Percentiles rank a stretch among this genome's conserved stretches.
These are phyloP conservation scores for Hippocampus guttulatus DNA, from an alignment of 2,113 vertebrate genomes.

Conservation along the genomic window DNA sequence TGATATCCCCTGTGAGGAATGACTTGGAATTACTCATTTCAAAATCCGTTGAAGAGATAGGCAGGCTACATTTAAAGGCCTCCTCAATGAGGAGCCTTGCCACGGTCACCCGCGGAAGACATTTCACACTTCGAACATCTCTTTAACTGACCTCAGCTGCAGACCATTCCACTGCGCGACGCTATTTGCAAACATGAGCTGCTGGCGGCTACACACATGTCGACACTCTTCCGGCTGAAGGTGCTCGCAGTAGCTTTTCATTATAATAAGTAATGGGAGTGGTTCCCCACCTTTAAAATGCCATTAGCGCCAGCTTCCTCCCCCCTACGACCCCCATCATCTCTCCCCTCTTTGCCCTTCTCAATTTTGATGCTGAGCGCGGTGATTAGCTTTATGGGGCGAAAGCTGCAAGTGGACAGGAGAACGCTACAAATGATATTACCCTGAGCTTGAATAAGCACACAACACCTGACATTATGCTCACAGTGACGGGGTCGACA, in stretches of 20 bases:
- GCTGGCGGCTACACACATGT: not conserved
- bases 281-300: conserved; percentile 64
- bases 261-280: conserved; percentile 69
- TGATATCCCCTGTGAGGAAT: not conserved
- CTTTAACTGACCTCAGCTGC: conserved; percentile 14
- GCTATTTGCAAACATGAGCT: not conserved
- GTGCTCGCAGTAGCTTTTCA: conserved; percentile 61
- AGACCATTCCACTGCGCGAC: not conserved
- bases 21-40: not conserved
- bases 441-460: conserved; percentile 62
- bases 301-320: conserved; percentile 52
- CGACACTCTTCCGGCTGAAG: conserved; percentile 19
- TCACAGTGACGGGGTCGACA: conserved; percentile 23
- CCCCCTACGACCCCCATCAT: conserved; percentile 4
- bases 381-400: conserved; percentile 68
- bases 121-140: conserved; percentile 33
- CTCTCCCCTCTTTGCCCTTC: conserved; percentile 58
- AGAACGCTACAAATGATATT: conserved; percentile 62
- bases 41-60: not conserved
- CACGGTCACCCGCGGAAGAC: conserved; percentile 42
- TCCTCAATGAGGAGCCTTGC: conserved; percentile 40
- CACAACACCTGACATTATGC: conserved; percentile 58
- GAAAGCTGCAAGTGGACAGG: conserved; percentile 40
- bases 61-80: not conserved
- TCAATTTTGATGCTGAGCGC: conserved; percentile 39